Evolutionary conservation across 2,797 vertebrate genomes (phyloP).

Genomic region (Lagothrix lagotricha): DNA sequence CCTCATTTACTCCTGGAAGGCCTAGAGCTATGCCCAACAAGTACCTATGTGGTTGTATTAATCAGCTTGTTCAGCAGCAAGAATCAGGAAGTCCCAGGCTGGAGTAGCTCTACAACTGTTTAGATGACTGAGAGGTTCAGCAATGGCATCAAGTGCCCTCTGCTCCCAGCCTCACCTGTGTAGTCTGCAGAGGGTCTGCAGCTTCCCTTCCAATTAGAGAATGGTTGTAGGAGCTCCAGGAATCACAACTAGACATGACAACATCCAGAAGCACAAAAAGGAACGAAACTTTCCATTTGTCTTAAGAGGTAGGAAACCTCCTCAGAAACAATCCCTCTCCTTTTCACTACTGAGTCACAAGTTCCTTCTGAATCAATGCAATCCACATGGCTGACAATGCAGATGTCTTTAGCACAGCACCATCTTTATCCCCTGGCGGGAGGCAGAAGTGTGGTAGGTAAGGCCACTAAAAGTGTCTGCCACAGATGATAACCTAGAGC

Average conservation of each 20-base stretch:
- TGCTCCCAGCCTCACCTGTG: background rate
- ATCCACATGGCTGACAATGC: background rate
- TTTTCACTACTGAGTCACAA: background rate
- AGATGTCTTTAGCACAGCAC: background rate
- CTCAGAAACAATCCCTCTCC: background rate
- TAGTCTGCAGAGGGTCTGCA: background rate
- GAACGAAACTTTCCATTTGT: background rate
- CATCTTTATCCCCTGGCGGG: background rate
- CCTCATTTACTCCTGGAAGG: background rate
- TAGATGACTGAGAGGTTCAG: background rate
- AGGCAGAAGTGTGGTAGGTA: background rate
- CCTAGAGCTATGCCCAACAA: background rate
- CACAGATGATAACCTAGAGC: background rate
- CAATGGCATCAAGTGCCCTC: background rate
- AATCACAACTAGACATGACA: background rate
- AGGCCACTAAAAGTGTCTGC: background rate
- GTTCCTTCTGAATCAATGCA: background rate
- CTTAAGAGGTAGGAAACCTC: background rate
- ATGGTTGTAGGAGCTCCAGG: background rate
- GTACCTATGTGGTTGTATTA: rapidly evolving
- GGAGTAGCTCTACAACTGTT: too few relatives aligned
- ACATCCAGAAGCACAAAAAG: background rate
- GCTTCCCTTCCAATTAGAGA: background rate
- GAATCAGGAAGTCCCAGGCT: too few relatives aligned
- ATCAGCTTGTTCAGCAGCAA: background rate